A percentile compares a stretch with the other conserved stretches of the same genome.
phyloP scores from a whole-genome alignment of 2,113 vertebrate genomes.

The Columba livia region DNA sequence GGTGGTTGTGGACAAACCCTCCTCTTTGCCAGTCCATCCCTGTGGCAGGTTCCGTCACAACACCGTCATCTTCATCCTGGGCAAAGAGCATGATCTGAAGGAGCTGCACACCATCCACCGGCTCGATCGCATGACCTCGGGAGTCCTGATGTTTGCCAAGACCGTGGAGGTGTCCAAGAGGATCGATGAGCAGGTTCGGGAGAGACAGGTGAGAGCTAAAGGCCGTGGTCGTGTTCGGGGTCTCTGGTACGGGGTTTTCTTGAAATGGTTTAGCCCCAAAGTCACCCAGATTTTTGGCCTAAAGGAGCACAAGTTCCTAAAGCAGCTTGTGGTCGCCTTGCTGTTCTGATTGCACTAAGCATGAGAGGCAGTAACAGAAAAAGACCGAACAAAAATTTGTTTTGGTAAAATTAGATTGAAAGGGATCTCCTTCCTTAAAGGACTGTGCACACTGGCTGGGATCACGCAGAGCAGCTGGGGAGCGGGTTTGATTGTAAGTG shows the following conservation, averaged over 20 bases:
- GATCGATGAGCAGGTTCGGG: constrained; percentile 92
- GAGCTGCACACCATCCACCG: constrained; percentile 92
- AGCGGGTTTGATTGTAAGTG: neutral
- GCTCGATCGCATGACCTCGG: constrained; percentile 93
- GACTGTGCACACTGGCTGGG: neutral
- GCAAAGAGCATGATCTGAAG: constrained; percentile 88
- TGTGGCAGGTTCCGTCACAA: constrained; percentile 96
- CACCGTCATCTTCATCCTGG: constrained; percentile 95
- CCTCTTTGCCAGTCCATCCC: constrained; percentile 94
- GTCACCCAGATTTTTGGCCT: neutral
- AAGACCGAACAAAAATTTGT: neutral
- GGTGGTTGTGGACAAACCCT: constrained; percentile 93
- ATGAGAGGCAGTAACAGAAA: neutral
- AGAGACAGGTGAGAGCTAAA: constrained; percentile 84
- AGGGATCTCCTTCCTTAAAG: neutral
- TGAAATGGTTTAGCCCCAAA: neutral
- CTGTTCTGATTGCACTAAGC: neutral
- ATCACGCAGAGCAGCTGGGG: neutral
- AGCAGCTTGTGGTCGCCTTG: fast-evolving
- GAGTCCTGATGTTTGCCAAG: constrained; percentile 94
- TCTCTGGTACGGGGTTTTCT: fast-evolving
- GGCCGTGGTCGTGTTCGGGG: neutral
- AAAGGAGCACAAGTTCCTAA: neutral
- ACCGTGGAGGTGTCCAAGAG: constrained; percentile 85
- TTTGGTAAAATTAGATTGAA: fast-evolving